These are phyloP conservation scores for Cairina moschata DNA, from an alignment of 2,113 vertebrate species.

Conservation along the genomic window DNA sequence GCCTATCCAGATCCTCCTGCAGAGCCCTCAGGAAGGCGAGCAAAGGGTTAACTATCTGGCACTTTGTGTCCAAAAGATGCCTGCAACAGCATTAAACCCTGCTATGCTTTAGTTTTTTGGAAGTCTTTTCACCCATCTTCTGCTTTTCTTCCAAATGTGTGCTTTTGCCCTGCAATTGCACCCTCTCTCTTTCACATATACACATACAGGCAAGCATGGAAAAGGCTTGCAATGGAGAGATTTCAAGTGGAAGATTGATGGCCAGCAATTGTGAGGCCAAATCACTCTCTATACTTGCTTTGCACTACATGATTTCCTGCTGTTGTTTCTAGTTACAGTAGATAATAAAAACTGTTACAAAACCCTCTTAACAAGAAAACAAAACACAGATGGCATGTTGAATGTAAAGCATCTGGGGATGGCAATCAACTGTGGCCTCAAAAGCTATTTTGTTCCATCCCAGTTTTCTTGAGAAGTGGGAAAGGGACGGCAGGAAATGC, in stretches of 20 bases:
- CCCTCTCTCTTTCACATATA: not conserved
- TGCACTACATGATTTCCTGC: constrained; percentile 62
- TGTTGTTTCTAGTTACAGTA: constrained; percentile 74
- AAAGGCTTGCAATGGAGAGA: constrained; percentile 20
- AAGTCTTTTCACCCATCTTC: not conserved
- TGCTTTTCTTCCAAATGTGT: not conserved
- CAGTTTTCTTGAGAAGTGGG: constrained; percentile 52
- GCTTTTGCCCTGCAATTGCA: not conserved
- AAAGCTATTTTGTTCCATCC: constrained; percentile 52
- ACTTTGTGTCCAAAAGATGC: not conserved
- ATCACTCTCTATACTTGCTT: constrained; percentile 61
- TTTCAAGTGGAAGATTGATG: constrained; percentile 70
- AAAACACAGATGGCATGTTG: constrained; percentile 75
- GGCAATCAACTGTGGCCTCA: constrained; percentile 44
- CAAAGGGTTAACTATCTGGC: not conserved
- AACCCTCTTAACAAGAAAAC: constrained; percentile 75
- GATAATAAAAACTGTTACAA: constrained; percentile 75
- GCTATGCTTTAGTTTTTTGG: not conserved
- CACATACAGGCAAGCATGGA: not conserved
- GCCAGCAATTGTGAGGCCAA: constrained; percentile 56
- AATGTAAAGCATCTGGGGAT: constrained; percentile 73
- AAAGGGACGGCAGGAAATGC: constrained; percentile 8
- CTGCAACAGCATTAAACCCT: not conserved
- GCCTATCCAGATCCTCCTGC: too few relatives aligned
- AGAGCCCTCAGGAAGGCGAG: not conserved